Percentiles rank a stretch among this genome's conserved stretches.
Conservation (phyloP, 1,140 invertebrate species). For the Drosophila yakuba region DNA sequence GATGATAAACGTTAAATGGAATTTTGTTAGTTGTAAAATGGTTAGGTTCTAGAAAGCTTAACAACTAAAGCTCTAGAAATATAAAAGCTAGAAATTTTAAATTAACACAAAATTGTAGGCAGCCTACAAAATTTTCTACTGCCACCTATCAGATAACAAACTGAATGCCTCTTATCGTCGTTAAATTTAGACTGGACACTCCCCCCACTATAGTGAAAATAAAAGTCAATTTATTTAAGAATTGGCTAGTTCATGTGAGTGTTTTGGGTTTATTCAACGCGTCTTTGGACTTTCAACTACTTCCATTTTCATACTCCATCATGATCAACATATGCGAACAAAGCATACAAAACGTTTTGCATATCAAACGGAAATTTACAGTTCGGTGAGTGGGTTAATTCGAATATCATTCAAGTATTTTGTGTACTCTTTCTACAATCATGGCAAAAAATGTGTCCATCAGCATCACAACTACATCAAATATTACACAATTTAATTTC, state of each 20-base stretch:
- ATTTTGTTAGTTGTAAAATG: too few species aligned
- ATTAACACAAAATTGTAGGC: too few species aligned
- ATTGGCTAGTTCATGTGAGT: conserved; percentile 47
- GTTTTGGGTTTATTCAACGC: conserved; percentile 52
- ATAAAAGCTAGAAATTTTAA: too few species aligned
- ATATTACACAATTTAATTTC: conserved; percentile 49
- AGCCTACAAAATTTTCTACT: too few species aligned
- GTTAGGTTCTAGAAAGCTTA: background rate
- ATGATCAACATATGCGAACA: conserved; percentile 50
- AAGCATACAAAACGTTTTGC: conserved; percentile 29
- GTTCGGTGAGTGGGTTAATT: conserved; percentile 46
- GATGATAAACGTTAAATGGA: too few species aligned
- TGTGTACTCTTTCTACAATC: conserved; percentile 23
- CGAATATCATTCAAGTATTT: conserved; percentile 44
- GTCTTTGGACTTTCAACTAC: conserved; percentile 55
- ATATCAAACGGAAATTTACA: conserved; percentile 48
- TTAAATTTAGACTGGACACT: background rate
- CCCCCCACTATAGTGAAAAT: background rate
- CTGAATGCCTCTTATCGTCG: too few species aligned
- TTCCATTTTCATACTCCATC: conserved; percentile 31
- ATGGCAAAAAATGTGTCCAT: conserved; percentile 10
- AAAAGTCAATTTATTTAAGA: conserved; percentile 24
- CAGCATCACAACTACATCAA: conserved; percentile 36
- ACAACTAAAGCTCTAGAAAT: too few species aligned
- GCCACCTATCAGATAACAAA: too few species aligned